Evolutionary conservation across 2,113 vertebrate species (phyloP), one percentile per base, ranked within the genome.

Genomic region (Oncorhynchus kisutch): DNA sequence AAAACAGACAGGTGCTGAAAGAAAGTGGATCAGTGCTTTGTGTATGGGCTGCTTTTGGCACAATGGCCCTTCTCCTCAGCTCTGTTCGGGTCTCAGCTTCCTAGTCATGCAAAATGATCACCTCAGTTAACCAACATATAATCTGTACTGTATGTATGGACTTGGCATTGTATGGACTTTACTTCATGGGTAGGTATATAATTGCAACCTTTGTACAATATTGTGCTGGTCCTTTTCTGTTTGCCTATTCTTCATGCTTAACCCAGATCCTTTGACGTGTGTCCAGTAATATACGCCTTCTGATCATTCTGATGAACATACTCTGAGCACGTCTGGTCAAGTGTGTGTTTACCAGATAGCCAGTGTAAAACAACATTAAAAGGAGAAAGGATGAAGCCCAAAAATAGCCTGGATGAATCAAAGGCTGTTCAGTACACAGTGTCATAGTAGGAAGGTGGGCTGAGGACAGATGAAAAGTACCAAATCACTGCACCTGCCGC

Each of bases 401-500:
- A 54, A 82, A 66, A 67, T n/a, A 80, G 60, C 71, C 73, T 57
- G 64, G 27, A 91, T 82, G 84, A 91, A 89, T 92, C 89, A 91
- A 91, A 92, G 91, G 83, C 81, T 80, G 77, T 2, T 54, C 75
- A 80, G 84, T 39, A 45, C 59, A 78, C 59, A 74, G 72, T 51
- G 48, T 74, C 16, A 79, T 8, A 82, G 59, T 24, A 8, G 80
- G 73, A 9, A 86, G 74, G 84, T 80, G 84, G 82, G 88, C 86
- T 71, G 79, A 57, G 75, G 79, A 78, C 60, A 91, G 86, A 92
- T 93, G 89, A 93, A 91, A 92, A 87, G 88, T 89, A 79, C 71
- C 82, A 57, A 62, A 67, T 67, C 72, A 76, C 76, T 79, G 88
- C 91, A 92, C 89, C 92, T 93, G 91, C 82, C 74, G 51, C 67